These are phyloP conservation scores for Huso huso DNA, from an alignment of 2,797 vertebrate species.

Conservation along the genomic window DNA sequence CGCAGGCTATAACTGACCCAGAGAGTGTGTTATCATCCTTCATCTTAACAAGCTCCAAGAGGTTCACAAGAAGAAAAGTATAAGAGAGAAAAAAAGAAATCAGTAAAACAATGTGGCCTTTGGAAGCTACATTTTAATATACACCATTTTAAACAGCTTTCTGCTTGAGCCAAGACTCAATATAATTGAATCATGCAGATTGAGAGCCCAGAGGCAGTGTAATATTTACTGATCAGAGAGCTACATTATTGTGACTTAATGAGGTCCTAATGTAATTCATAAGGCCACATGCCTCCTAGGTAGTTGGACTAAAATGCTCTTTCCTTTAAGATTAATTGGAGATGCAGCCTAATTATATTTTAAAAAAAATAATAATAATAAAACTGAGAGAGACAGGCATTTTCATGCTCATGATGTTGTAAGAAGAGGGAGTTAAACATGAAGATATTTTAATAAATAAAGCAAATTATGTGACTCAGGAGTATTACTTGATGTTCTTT, in stretches of 20 bases:
- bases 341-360: constrained; percentile 7
- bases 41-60: not conserved
- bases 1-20: not conserved
- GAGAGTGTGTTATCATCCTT: constrained; percentile 2
- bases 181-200: constrained; percentile 36
- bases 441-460: too few relatives aligned
- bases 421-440: too few relatives aligned
- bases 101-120: not conserved
- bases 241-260: constrained; percentile 46
- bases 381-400: too few relatives aligned
- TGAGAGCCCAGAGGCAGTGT: constrained; percentile 32
- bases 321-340: constrained; percentile 38
- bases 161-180: constrained; percentile 11
- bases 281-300: constrained; percentile 38
- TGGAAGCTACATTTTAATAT: constrained; percentile 1
- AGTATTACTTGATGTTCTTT: too few relatives aligned
- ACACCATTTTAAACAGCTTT: constrained; percentile 4
- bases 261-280: constrained; percentile 51
- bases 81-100: not conserved
- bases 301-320: constrained; percentile 36
- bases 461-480: too few relatives aligned
- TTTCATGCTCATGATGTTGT: too few relatives aligned
- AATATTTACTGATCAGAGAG: constrained; percentile 42
- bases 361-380: not conserved
- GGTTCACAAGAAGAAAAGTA: not conserved